Base-by-base conservation (phyloP, 2,888 invertebrate species). In the Drosophila pseudotakahashii region DNA sequence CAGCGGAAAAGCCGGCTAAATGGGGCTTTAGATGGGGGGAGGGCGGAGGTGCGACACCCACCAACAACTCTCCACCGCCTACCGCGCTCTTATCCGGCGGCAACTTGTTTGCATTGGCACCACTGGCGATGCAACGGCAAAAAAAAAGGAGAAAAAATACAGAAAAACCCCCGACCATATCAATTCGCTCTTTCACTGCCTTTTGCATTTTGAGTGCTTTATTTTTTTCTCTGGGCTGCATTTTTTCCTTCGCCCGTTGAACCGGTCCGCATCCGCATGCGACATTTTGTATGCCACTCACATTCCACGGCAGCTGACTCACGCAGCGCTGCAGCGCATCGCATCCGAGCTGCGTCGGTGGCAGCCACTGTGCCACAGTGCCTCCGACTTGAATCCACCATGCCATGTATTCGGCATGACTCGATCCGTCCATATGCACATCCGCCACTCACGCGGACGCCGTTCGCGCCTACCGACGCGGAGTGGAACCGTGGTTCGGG, bases 231-330 rank as follows among this genome's bases (percentile, higher is more conserved):
- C 45, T 54, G 62, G 54, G 30, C 62, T 44, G 61, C 41, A 52
- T 58, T 34, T 34, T 45, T 48, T 34, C 37, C 6, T 26, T 26
- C 32, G 19, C 39, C 16, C 39, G 39, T 55, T 59, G 60, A 48
- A 69, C 71, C 71, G 75, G 61, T 71, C 51, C 57, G 37, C 54
- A 52, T 80, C 63, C 73, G 44, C 52, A 60, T 71, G 81, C 82
- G 83, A 77, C 84, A 83, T 84, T 66, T 84, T 84, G 81, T 84
- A 86, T 88, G 87, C 84, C 87, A 83, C 86, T 84, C 84, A 88
- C 84, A 84, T 84, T 84, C 84, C 89, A 72, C 60, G 59, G 64
- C 63, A 73, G 75, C 87, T 84, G 84, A 88, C 84, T 84, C 84
- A 84, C 83, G 58, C 47, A 30, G 30, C 26, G 47, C 47, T 14